phyloP scores from a whole-genome alignment of 2,797 vertebrate genomes.

The Novumbra hubbsi region DNA sequence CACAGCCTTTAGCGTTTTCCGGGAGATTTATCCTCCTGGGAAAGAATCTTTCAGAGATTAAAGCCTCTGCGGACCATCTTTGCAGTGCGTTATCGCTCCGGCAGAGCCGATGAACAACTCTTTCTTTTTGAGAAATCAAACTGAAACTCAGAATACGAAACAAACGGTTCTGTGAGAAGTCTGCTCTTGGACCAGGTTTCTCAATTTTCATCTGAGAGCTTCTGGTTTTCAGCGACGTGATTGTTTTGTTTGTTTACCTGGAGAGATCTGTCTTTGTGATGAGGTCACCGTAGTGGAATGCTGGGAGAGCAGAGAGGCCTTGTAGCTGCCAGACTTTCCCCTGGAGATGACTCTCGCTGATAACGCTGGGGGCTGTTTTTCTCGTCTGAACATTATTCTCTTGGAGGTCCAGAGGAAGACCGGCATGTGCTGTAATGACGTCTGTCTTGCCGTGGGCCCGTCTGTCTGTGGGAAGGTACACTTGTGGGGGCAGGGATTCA shows the following conservation, averaged over 20 bases:
- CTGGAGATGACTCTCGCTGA: constrained; percentile 4
- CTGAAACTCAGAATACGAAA: not conserved
- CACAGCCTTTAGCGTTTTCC: constrained; percentile 1
- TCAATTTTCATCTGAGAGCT: not conserved
- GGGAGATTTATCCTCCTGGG: constrained; percentile 14
- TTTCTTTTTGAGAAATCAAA: not conserved
- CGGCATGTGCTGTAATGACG: not conserved
- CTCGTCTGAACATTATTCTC: not conserved
- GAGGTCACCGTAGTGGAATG: constrained; percentile 10
- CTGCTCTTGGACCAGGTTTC: not conserved
- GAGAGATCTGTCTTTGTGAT: constrained; percentile 4
- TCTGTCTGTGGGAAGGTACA: not conserved
- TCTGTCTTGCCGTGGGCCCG: not conserved
- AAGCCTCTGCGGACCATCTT: not conserved
- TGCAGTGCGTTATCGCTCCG: not conserved
- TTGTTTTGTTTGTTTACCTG: constrained; percentile 3
- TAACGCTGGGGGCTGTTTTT: constrained; percentile 6
- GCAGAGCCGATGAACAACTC: not conserved
- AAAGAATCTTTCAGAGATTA: constrained; percentile 21
- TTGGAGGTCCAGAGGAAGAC: not conserved
- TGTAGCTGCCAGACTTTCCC: constrained; percentile 1
- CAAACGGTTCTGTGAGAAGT: not conserved
- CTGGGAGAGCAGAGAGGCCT: not conserved
- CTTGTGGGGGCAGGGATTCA: not conserved
- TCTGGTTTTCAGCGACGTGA: not conserved